phyloP scores from a whole-genome alignment of 2,797 vertebrate species.

The Pangasius djambal region DNA sequence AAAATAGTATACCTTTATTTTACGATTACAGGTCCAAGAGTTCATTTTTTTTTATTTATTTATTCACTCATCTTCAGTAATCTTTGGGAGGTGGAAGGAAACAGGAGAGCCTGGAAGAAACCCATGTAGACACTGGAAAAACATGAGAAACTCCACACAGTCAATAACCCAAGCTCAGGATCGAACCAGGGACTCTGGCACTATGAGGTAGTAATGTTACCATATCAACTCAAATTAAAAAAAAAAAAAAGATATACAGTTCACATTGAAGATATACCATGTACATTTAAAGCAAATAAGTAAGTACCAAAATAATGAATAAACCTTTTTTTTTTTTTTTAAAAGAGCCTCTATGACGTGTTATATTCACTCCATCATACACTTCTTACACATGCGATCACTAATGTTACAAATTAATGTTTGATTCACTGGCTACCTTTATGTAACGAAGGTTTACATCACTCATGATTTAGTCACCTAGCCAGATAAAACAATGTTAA shows the following conservation, averaged over 20 bases:
- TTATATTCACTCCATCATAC: background rate
- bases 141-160: background rate
- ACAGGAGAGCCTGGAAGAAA: background rate
- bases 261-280: background rate
- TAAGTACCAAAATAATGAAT: background rate
- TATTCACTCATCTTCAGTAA: background rate
- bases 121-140: background rate
- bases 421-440: background rate
- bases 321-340: background rate
- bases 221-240: background rate
- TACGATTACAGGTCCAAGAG: background rate
- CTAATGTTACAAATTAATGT: background rate
- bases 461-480: background rate
- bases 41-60: no score
- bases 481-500: background rate
- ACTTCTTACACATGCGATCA: background rate
- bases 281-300: background rate
- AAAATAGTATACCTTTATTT: background rate
- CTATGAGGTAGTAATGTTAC: background rate
- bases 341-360: background rate
- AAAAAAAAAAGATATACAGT: background rate
- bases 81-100: background rate
- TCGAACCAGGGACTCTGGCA: background rate
- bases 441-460: background rate
- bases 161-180: background rate